Percentiles rank a stretch among this genome's conserved stretches.
Conservation (phyloP, 2,113 vertebrate species). For the Limnothrissa miodon region DNA sequence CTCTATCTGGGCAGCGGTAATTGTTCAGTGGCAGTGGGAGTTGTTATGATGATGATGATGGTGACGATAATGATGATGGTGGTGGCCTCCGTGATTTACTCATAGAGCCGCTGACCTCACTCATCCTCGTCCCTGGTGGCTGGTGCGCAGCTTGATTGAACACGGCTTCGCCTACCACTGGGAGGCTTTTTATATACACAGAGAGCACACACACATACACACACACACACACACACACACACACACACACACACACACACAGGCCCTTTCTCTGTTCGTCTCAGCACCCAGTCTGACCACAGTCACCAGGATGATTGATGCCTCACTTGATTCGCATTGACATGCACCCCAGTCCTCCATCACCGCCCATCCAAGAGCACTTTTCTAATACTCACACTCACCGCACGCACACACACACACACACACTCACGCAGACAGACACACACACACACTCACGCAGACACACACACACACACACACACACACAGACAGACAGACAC, state of each 20-base stretch:
- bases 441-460: not conserved
- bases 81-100: not conserved
- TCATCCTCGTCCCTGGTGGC: not conserved
- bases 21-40: not conserved
- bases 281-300: too few species aligned
- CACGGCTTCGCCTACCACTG: not conserved
- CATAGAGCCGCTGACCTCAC: not conserved
- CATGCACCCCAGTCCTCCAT: not conserved
- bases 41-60: not conserved
- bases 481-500: slow-evolving; percentile 3
- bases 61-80: not conserved
- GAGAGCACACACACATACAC: not conserved
- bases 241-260: slow-evolving; percentile 12
- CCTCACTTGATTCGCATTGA: slow-evolving; percentile 41
- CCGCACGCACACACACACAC: not conserved
- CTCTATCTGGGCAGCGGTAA: not conserved
- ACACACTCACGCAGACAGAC: too few species aligned
- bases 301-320: not conserved
- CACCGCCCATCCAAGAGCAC: not conserved
- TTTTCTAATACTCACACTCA: not conserved
- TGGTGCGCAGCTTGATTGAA: not conserved
- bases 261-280: not conserved
- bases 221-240: slow-evolving; percentile 7
- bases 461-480: not conserved
- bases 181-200: not conserved